Evolutionary conservation across 1,140 invertebrate genomes (phyloP).

Genomic region (Steinernema feltiae): DNA sequence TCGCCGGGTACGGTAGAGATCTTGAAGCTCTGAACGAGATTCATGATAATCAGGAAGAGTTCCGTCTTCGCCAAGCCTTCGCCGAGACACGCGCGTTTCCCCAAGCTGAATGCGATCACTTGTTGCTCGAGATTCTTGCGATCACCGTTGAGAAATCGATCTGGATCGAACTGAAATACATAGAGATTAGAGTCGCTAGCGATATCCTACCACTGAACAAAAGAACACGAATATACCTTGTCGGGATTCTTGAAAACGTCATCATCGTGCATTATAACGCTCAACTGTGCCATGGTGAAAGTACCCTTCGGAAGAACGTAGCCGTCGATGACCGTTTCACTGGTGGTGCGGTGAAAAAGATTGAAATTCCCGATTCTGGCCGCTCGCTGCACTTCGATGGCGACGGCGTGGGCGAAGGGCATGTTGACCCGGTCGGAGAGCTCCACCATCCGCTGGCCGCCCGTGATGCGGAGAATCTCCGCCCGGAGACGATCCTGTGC

Average conservation of each 20-base stretch:
- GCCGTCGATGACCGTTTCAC: not conserved
- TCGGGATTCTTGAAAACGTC: not conserved
- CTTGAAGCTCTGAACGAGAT: not conserved
- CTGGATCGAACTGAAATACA: conserved; percentile 17
- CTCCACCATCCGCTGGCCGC: not conserved
- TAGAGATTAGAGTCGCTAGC: too few relatives aligned
- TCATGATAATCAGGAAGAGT: conserved; percentile 21
- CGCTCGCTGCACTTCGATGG: conserved; percentile 25
- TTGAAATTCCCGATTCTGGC: conserved; percentile 18
- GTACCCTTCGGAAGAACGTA: conserved; percentile 16
- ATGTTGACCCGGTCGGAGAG: too few relatives aligned
- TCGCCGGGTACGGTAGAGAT: not conserved
- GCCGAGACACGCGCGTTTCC: conserved; percentile 30
- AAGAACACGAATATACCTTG: conserved; percentile 14
- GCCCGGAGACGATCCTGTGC: too few relatives aligned
- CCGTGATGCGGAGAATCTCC: too few relatives aligned
- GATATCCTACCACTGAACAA: not conserved
- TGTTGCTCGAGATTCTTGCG: conserved; percentile 17
- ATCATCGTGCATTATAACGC: conserved; percentile 13
- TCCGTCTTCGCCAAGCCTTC: conserved; percentile 32
- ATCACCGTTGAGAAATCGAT: not conserved
- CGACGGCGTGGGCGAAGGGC: too few relatives aligned
- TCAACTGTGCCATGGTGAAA: conserved; percentile 15
- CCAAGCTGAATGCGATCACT: conserved; percentile 30
- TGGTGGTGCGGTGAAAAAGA: conserved; percentile 16